Evolutionary conservation across 2,797 vertebrate species (phyloP).

Genomic region (Tolypeutes matacus): DNA sequence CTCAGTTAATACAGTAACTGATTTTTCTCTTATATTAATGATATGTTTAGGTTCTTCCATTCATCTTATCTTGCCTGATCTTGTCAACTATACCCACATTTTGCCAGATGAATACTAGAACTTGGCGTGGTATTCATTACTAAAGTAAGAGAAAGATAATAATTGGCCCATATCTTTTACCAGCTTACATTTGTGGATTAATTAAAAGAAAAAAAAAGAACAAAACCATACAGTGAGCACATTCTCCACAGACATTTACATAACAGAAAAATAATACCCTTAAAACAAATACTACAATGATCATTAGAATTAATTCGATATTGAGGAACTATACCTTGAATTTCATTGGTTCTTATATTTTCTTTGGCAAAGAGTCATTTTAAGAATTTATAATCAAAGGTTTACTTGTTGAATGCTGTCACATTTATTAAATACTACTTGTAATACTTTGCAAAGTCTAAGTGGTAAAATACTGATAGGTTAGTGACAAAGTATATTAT

Average conservation of each 20-base stretch:
- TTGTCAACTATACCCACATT: neutral
- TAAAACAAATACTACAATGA: neutral
- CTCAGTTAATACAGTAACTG: neutral
- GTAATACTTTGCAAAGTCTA: conserved; percentile 41
- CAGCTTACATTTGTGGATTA: neutral
- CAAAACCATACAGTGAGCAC: neutral
- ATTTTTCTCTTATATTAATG: neutral
- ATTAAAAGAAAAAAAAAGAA: neutral
- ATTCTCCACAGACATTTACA: neutral
- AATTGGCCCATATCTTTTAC: neutral
- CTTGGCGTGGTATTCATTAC: neutral
- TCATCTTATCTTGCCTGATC: neutral
- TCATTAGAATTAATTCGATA: neutral
- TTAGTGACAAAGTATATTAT: conserved; percentile 66
- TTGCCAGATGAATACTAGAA: neutral
- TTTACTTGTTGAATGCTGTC: conserved; percentile 50
- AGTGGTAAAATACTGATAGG: conserved; percentile 22
- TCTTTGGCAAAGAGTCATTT: neutral
- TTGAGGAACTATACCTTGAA: neutral
- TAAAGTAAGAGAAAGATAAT: neutral
- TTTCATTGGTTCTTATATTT: conserved; percentile 56
- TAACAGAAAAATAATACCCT: neutral
- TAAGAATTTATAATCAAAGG: conserved; percentile 23
- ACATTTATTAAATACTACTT: conserved; percentile 61
- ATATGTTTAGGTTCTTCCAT: neutral